A percentile compares a stretch with the other conserved stretches of the same genome.
phyloP scores from a whole-genome alignment of 92 coral and sea anemone species.

The Parazoanthus darwini region DNA sequence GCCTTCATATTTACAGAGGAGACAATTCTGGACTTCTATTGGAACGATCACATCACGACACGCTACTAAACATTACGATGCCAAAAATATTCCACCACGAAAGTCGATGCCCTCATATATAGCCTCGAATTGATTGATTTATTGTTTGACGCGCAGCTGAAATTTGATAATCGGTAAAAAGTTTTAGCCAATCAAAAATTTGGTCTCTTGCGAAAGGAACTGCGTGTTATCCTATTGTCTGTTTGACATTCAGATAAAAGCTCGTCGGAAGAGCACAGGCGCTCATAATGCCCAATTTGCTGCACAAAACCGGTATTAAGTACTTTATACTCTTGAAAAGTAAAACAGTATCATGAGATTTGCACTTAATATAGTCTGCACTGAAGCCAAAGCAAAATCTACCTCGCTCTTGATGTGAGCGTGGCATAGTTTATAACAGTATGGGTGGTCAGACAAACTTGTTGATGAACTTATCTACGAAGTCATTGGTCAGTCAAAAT shows the following conservation, averaged over 20 bases:
- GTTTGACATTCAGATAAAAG: neutral
- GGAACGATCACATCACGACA: conserved; percentile 40
- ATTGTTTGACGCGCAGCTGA: conserved; percentile 77
- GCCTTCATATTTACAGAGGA: conserved; percentile 14
- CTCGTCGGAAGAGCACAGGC: conserved; percentile 13
- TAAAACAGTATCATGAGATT: neutral
- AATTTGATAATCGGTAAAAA: conserved; percentile 61
- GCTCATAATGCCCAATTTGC: neutral
- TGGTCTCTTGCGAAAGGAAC: conserved; percentile 28
- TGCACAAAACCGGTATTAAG: neutral
- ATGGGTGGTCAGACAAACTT: conserved; percentile 36
- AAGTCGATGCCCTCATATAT: conserved; percentile 85
- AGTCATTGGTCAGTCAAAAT: conserved; percentile 24
- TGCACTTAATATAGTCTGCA: neutral
- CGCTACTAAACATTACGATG: conserved; percentile 3
- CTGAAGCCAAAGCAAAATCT: neutral
- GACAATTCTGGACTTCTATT: neutral
- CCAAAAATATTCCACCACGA: conserved; percentile 40
- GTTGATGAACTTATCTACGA: conserved; percentile 28
- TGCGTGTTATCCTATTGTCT: conserved; percentile 31
- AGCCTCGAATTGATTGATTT: conserved; percentile 71
- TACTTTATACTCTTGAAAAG: conserved; percentile 19
- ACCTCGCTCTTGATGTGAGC: neutral
- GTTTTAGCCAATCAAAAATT: conserved; percentile 26
- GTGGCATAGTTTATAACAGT: neutral